Percentiles rank a stretch among this genome's conserved stretches.
These are phyloP conservation scores for Caenorhabditis sp. DNA, from an alignment of 2,888 invertebrate species.

Conservation along the genomic window DNA sequence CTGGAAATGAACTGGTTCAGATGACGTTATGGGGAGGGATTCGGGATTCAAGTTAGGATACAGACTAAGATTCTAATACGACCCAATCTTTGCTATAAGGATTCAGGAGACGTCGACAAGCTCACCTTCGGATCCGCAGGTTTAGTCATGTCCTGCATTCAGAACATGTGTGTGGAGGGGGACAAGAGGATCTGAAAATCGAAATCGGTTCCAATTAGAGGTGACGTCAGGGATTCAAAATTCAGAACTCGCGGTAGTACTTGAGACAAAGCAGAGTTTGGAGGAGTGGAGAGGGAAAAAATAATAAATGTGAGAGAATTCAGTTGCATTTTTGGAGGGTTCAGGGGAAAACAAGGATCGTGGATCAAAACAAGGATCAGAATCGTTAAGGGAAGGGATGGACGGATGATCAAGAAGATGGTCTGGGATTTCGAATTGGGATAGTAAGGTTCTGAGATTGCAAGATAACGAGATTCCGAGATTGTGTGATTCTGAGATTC, in stretches of 20 bases:
- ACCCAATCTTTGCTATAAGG: no score
- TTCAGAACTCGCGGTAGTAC: neutral
- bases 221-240: slow-evolving; percentile 3
- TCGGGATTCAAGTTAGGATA: no score
- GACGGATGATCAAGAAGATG: no score
- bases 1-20: slow-evolving; percentile 10
- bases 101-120: neutral
- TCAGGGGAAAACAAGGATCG: neutral
- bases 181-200: neutral
- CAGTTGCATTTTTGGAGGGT: neutral
- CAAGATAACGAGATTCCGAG: no score
- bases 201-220: neutral
- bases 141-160: slow-evolving; percentile 58
- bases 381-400: neutral
- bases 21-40: no score
- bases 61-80: no score
- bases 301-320: slow-evolving; percentile 20
- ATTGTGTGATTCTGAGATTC: no score
- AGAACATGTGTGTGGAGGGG: slow-evolving; percentile 41
- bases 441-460: no score
- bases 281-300: neutral
- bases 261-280: slow-evolving; percentile 3
- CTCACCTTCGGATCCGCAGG: slow-evolving; percentile 51
- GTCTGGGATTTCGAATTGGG: no score
- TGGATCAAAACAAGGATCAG: neutral